Conservation (phyloP, 2,888 invertebrate genomes). For the Drosophila trichaetosa region DNA sequence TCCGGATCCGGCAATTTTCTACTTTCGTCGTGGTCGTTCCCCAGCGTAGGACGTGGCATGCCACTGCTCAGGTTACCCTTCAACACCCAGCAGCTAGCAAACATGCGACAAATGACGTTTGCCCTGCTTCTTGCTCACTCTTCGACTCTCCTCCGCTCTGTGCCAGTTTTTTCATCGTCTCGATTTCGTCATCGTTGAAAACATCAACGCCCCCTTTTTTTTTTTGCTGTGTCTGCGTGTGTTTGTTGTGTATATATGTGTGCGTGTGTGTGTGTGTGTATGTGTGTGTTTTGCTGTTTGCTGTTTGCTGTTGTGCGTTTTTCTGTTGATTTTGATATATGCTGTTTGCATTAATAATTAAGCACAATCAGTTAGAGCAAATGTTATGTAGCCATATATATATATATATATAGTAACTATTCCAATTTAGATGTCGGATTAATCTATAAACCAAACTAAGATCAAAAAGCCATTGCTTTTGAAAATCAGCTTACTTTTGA, state of each 20-base stretch:
- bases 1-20: constrained; percentile 7
- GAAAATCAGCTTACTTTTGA: no score
- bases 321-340: neutral
- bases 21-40: constrained; percentile 28
- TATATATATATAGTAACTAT: neutral
- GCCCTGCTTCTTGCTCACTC: constrained; percentile 4
- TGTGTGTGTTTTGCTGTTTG: constrained; percentile 4
- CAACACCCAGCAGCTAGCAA: constrained; percentile 13
- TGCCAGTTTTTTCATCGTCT: constrained; percentile 39
- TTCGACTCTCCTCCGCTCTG: neutral
- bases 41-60: constrained; percentile 15
- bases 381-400: neutral
- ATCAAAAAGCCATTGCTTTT: no score
- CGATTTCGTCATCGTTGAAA: constrained; percentile 73
- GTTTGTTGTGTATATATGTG: neutral
- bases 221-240: constrained; percentile 3
- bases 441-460: no score
- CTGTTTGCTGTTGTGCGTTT: constrained; percentile 23
- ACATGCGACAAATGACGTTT: constrained; percentile 61
- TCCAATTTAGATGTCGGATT: no score
- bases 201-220: constrained; percentile 53
- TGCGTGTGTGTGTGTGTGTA: neutral
- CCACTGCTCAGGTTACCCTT: constrained; percentile 39
- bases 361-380: neutral
- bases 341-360: neutral